A percentile compares a stretch with the other conserved stretches of the same genome.
Evolutionary conservation across 2,797 vertebrate genomes (phyloP).

Genomic region (Sylvia borin): DNA sequence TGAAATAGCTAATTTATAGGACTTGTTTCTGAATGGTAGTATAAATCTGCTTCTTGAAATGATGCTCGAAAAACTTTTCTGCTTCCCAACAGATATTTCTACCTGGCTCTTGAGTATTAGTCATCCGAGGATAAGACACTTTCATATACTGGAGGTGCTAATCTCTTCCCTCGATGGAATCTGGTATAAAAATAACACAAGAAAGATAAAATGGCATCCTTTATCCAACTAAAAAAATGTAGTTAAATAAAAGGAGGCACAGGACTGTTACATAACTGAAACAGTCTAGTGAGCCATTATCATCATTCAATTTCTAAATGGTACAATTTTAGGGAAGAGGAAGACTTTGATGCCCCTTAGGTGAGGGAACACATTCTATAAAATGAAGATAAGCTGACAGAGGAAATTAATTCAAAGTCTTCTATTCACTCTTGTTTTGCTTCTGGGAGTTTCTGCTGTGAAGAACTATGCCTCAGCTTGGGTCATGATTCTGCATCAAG

Average conservation of each 20-base stretch:
- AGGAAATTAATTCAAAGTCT: neutral
- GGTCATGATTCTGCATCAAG: neutral
- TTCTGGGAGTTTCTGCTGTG: neutral
- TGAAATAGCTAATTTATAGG: neutral
- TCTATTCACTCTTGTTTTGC: neutral
- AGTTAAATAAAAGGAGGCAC: neutral
- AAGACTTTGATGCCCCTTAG: neutral
- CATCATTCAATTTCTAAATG: neutral
- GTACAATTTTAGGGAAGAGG: neutral
- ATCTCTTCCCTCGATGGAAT: neutral
- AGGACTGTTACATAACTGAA: neutral
- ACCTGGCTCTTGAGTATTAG: neutral
- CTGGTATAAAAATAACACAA: neutral
- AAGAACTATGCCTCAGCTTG: neutral
- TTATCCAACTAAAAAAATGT: neutral
- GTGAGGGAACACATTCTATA: neutral
- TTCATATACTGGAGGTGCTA: neutral
- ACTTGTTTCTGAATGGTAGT: neutral
- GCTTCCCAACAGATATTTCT: neutral
- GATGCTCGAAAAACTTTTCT: neutral
- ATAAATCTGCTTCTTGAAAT: neutral
- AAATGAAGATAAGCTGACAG: neutral
- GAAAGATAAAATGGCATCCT: neutral
- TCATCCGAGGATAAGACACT: neutral
- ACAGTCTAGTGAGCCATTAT: neutral